Evolutionary conservation across 2,113 vertebrate species (phyloP).

Genomic region (Diphyllodes magnificus): DNA sequence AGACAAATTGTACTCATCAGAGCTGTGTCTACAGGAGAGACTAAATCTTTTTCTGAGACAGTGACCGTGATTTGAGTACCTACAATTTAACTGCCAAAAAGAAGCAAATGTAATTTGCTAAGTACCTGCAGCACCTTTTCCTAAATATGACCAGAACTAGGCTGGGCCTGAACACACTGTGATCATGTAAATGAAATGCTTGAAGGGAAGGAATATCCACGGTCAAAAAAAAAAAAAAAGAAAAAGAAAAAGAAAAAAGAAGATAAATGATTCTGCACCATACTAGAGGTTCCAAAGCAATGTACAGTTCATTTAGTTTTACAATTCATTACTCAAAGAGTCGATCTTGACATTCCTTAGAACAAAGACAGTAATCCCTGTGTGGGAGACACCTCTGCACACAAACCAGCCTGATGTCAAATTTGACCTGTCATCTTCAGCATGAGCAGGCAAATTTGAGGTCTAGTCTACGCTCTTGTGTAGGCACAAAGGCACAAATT

Average conservation of each 20-base stretch:
- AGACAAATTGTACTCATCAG: not conserved
- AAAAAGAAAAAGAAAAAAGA: rapidly evolving
- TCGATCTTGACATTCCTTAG: not conserved
- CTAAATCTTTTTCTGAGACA: not conserved
- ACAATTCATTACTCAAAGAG: not conserved
- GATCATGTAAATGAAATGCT: not conserved
- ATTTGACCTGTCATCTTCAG: not conserved
- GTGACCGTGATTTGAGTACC: not conserved
- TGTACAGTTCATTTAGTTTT: not conserved
- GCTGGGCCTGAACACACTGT: not conserved
- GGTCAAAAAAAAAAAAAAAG: not conserved
- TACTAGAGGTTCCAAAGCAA: not conserved
- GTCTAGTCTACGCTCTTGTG: not conserved
- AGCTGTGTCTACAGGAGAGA: not conserved
- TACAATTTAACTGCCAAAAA: not conserved
- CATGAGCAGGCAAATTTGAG: not conserved
- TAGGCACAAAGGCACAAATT: not conserved
- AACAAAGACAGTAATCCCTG: not conserved
- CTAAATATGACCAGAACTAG: not conserved
- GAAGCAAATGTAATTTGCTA: not conserved
- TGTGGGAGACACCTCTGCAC: not conserved
- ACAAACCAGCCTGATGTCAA: not conserved
- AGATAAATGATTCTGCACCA: not conserved
- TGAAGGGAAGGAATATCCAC: not conserved
- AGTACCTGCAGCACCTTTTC: not conserved